Base-by-base conservation (phyloP, 1,140 invertebrate species). In the Drosophila simulans region DNA sequence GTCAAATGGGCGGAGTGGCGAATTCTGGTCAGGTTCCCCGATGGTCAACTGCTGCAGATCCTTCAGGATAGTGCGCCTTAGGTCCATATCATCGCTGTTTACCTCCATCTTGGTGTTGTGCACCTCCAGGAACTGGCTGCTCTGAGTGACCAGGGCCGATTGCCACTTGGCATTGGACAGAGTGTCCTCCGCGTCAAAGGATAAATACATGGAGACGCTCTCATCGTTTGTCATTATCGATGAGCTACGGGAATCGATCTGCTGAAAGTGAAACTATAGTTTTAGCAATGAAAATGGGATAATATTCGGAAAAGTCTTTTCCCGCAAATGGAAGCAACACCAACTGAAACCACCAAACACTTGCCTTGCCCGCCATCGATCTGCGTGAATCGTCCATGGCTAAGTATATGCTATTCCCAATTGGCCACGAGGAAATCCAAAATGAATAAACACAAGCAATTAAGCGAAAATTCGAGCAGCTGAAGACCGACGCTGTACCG, bases 161-260 rank as follows among this genome's bases (percentile, higher is more conserved):
- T 88, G 79, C 83, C 83, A 86, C 70, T 86, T 68, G 17, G 42
- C 42, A 0, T 27, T 15, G 12, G 66, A 64, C 12, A 90, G 64
- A 11, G 82, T 91, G 25, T 85, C 81, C 25, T 91, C 80, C 3
- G 70, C 54, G 40, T 81, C 90, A 53, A 91, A 91, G 48, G 90
- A 91, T 22, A 91, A 79, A 68, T 91, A 91, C 84, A 91, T 85
- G 25, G 72, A 77, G 3, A 78, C 60, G 31, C 85, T 90, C 7
- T 90, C 85, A 49, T 89, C 84, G 27, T 31, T 71, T 17, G 64
- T 34, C 31, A 63, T 59, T 34, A 81, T 59, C 7, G 80, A 80
- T 5, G 58, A 51, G 3, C 69, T 73, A 7, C 80, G 74, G 3
- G 85, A 78, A 43, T 89, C 78, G 1, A 31, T 43, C 64, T 68